A percentile compares a stretch with the other conserved stretches of the same genome.
These are phyloP conservation scores for Aphaenogaster rudis DNA, from an alignment of 1,140 invertebrate species.

Conservation along the genomic window DNA sequence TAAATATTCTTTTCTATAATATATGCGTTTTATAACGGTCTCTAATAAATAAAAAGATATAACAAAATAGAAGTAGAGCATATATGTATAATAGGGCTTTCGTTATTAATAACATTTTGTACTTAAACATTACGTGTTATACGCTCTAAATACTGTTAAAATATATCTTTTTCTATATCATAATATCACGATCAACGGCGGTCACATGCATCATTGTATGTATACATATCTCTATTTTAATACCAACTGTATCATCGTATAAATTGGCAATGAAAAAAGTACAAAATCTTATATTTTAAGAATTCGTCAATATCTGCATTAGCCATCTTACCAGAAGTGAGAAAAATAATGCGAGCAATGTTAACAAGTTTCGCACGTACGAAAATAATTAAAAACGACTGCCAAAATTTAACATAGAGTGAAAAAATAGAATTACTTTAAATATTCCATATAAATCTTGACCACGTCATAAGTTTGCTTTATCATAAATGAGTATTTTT, in stretches of 20 bases:
- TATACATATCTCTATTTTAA: slow-evolving; percentile 32
- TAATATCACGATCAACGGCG: slow-evolving; percentile 57
- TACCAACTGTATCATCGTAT: slow-evolving; percentile 25
- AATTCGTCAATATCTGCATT: slow-evolving; percentile 38
- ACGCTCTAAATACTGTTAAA: slow-evolving; percentile 54
- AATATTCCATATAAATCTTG: slow-evolving; percentile 1
- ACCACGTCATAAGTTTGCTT: not conserved
- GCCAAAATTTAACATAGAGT: not conserved
- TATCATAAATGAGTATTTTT: not conserved
- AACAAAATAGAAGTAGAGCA: slow-evolving; percentile 44
- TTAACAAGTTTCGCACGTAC: not conserved
- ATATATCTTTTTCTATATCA: slow-evolving; percentile 56
- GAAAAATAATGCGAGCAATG: not conserved
- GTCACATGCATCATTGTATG: slow-evolving; percentile 43
- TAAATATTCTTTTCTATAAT: slow-evolving; percentile 25
- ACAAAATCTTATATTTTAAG: slow-evolving; percentile 54
- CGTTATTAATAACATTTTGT: slow-evolving; percentile 60
- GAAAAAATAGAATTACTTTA: not conserved
- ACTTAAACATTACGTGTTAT: slow-evolving; percentile 54
- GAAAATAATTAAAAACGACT: not conserved
- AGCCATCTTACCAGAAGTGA: slow-evolving; percentile 24
- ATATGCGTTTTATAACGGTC: not conserved
- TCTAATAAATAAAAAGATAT: slow-evolving; percentile 42
- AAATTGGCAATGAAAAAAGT: slow-evolving; percentile 53
- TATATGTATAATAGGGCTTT: slow-evolving; percentile 37